phyloP scores from a whole-genome alignment of 2,797 vertebrate species.

The Urophycis tenuis region DNA sequence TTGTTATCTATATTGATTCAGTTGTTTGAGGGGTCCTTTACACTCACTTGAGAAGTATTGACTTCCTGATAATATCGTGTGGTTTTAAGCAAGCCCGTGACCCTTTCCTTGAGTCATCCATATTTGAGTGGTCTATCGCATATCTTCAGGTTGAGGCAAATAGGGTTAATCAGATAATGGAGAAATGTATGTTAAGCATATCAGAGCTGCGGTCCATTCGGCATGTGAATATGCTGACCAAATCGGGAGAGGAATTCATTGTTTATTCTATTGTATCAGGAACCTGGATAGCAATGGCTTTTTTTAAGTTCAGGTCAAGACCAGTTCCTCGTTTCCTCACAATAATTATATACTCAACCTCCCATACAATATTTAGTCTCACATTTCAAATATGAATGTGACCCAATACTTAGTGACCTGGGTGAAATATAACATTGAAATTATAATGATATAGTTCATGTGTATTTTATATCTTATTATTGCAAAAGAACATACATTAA shows the following conservation, averaged over 20 bases:
- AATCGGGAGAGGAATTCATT: background rate
- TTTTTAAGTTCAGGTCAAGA: background rate
- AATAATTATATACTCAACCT: background rate
- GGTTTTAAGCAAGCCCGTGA: background rate
- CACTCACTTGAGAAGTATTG: background rate
- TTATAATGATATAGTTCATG: no score
- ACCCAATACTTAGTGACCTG: no score
- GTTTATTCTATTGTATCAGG: background rate
- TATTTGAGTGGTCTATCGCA: background rate
- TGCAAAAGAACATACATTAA: no score
- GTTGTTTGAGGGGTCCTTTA: background rate
- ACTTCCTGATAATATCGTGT: background rate
- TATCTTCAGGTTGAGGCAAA: background rate
- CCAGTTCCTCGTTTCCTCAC: background rate
- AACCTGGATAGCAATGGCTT: background rate
- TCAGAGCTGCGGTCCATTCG: background rate
- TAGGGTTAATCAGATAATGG: background rate
- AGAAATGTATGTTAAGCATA: background rate
- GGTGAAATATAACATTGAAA: no score
- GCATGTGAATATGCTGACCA: background rate
- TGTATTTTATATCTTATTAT: no score
- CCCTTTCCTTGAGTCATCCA: background rate
- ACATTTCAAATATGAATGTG: background rate
- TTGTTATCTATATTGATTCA: background rate
- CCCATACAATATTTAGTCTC: background rate